Evolutionary conservation across 2,888 invertebrate species (phyloP).

Genomic region (Ferrisia virgata): DNA sequence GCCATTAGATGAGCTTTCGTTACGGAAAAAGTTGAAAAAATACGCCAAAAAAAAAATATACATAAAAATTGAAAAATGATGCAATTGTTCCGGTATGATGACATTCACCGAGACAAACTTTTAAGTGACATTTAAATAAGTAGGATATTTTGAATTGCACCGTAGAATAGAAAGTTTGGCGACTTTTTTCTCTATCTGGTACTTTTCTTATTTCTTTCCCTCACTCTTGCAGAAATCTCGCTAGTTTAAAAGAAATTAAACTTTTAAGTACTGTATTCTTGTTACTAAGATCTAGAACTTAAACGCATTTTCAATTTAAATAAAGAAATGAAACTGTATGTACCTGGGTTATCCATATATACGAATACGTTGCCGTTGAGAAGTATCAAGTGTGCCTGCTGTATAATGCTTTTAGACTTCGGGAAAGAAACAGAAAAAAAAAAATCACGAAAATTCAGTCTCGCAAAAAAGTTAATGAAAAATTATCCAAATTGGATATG

Average conservation of each 20-base stretch:
- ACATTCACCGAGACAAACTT: slow-evolving; percentile 6
- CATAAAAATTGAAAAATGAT: slow-evolving; percentile 18
- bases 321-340: slow-evolving; percentile 11
- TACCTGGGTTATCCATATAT: background rate
- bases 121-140: slow-evolving; percentile 29
- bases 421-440: too few relatives aligned
- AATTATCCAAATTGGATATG: background rate
- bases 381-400: background rate
- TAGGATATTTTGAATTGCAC: slow-evolving; percentile 20
- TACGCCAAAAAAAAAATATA: background rate
- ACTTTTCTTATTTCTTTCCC: background rate
- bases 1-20: background rate
- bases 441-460: background rate
- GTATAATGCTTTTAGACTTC: too few relatives aligned
- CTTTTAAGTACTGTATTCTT: slow-evolving; percentile 20
- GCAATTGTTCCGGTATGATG: slow-evolving; percentile 21
- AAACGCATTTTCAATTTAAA: slow-evolving; percentile 6
- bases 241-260: slow-evolving; percentile 28
- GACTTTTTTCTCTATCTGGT: background rate
- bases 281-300: background rate
- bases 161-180: background rate
- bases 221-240: slow-evolving; percentile 25
- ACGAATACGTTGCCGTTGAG: too few relatives aligned
- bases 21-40: background rate
- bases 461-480: background rate